These are phyloP conservation scores for Lampropteryx suffumata DNA, from an alignment of 2,888 invertebrate species.

Conservation along the genomic window DNA sequence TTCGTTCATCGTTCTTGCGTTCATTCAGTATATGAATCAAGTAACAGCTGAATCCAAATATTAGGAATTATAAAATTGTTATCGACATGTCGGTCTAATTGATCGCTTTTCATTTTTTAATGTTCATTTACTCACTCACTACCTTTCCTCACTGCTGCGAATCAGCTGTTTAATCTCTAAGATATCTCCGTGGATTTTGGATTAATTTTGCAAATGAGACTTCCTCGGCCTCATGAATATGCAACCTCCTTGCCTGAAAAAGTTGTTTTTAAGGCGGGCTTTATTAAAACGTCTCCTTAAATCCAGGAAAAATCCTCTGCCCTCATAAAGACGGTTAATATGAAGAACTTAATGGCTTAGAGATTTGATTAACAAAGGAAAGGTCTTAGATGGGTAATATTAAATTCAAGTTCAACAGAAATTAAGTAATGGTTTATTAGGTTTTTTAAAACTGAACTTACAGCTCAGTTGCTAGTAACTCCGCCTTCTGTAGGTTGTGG, in stretches of 20 bases:
- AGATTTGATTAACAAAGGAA: conserved; percentile 20
- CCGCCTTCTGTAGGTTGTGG: no score
- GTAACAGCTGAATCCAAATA: no score
- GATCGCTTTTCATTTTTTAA: no score
- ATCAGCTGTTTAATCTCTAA: conserved; percentile 44
- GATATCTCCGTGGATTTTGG: conserved; percentile 41
- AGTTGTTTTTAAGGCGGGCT: conserved; percentile 32
- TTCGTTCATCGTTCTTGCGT: no score
- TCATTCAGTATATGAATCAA: no score
- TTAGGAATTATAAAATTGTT: no score
- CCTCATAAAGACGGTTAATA: conserved; percentile 15
- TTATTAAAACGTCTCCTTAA: conserved; percentile 31
- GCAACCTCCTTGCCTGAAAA: conserved; percentile 38
- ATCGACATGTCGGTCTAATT: no score
- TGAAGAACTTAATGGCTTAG: conserved; percentile 21
- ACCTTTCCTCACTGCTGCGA: conserved; percentile 25
- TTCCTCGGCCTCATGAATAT: conserved; percentile 52
- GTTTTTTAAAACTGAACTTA: no score
- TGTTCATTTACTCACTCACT: conserved; percentile 1
- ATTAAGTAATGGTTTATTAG: conserved; percentile 1
- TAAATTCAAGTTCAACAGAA: conserved; percentile 4
- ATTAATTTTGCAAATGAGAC: conserved; percentile 59
- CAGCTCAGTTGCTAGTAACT: no score
- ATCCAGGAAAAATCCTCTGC: conserved; percentile 22
- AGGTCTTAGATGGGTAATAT: background rate